A percentile compares a stretch with the other conserved stretches of the same genome.
Evolutionary conservation across 2,888 invertebrate species (phyloP).

Genomic region (Protonemura montana): DNA sequence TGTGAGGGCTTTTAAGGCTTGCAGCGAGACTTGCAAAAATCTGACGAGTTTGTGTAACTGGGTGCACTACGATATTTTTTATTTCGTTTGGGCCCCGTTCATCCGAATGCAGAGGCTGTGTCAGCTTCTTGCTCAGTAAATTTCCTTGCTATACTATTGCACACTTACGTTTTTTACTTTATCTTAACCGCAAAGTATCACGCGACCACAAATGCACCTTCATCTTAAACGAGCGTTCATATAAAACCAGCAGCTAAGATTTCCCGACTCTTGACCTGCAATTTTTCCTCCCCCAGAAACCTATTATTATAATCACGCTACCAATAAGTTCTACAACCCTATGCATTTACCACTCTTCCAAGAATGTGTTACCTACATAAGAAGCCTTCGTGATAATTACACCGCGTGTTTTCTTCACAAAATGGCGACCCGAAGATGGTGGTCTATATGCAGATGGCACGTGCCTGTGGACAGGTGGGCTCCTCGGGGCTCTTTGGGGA

Average conservation of each 20-base stretch:
- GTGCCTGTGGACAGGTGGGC: constrained; percentile 17
- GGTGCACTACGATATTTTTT: no score
- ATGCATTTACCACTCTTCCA: background rate
- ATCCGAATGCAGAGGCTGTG: no score
- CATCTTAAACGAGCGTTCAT: background rate
- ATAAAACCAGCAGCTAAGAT: background rate
- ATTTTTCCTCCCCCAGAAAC: background rate
- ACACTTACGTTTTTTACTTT: background rate
- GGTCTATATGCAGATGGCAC: constrained; percentile 29
- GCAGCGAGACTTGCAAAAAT: no score
- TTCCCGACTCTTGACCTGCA: background rate
- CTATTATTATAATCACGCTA: background rate
- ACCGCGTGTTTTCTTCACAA: background rate
- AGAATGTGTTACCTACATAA: background rate
- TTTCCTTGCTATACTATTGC: no score
- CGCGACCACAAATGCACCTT: background rate
- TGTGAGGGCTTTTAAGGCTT: no score
- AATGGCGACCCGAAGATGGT: background rate
- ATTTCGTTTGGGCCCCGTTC: no score
- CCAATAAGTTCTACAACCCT: background rate
- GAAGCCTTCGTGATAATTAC: background rate
- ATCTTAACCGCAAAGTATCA: background rate
- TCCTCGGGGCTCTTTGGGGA: background rate
- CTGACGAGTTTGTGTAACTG: no score
- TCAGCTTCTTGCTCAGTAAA: no score